Conservation (phyloP, 2,888 invertebrate genomes). For the Ellobium chinense region DNA sequence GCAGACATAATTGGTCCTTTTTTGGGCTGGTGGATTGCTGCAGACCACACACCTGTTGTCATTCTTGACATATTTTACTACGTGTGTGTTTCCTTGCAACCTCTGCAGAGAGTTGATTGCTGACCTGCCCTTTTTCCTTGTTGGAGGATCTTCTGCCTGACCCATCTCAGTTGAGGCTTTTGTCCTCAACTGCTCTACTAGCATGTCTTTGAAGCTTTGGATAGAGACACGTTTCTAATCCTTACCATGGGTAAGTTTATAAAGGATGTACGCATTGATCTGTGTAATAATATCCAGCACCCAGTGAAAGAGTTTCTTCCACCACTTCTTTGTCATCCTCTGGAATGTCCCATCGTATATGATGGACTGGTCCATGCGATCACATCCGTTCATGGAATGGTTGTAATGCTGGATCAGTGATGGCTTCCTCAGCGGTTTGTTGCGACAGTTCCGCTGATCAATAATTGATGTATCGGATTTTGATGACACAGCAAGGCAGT, state of each 20-base stretch:
- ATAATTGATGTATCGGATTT: neutral
- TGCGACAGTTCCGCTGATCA: neutral
- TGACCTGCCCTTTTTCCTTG: slow-evolving; percentile 1
- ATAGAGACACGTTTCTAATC: neutral
- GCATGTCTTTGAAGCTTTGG: neutral
- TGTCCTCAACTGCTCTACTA: neutral
- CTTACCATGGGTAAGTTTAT: neutral
- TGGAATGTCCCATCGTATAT: neutral
- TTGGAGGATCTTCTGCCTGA: neutral
- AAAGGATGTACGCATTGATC: neutral
- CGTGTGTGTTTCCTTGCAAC: no score
- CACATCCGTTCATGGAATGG: neutral
- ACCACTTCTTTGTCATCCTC: neutral
- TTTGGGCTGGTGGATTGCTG: neutral
- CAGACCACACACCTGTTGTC: neutral
- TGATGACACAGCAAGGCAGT: neutral
- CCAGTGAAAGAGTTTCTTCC: neutral
- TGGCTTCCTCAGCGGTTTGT: neutral
- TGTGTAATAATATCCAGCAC: neutral
- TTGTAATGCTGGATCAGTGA: neutral
- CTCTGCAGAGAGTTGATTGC: no score
- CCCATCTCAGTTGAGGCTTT: neutral
- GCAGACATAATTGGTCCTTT: neutral
- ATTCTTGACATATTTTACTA: no score
- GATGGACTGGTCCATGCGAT: neutral